These are phyloP conservation scores for Pogoniulus pusillus DNA, from an alignment of 2,797 vertebrate genomes.

Conservation along the genomic window DNA sequence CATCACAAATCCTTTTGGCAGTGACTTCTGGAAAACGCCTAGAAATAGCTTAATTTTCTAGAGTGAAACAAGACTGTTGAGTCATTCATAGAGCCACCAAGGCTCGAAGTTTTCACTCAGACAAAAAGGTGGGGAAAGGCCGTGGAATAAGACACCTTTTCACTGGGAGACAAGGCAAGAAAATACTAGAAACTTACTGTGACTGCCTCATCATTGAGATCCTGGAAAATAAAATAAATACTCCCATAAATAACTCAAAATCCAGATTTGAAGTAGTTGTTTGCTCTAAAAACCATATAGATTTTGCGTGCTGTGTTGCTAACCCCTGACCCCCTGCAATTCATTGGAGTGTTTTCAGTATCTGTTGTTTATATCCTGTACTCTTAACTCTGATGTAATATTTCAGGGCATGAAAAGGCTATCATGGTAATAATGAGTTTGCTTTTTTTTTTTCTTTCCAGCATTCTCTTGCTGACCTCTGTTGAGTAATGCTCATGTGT, in stretches of 20 bases:
- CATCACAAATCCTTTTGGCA: neutral
- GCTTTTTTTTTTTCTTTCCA: neutral
- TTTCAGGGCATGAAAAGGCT: neutral
- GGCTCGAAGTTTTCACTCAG: neutral
- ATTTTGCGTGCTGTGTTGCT: neutral
- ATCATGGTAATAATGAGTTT: neutral
- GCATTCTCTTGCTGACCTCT: constrained; percentile 17
- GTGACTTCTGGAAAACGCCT: neutral
- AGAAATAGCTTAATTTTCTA: neutral
- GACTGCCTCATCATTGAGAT: neutral
- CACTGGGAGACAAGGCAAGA: neutral
- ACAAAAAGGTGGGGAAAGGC: neutral
- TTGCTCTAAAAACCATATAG: neutral
- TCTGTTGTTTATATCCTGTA: constrained; percentile 6
- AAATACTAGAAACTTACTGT: neutral
- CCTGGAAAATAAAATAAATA: neutral
- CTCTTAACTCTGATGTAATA: constrained; percentile 26
- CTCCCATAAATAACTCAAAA: neutral
- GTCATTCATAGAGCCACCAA: neutral
- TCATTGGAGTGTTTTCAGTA: neutral
- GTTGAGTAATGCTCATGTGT: neutral
- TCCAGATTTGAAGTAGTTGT: neutral
- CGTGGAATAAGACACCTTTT: neutral
- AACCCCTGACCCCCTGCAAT: neutral
- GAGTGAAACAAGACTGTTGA: neutral